phyloP scores from a whole-genome alignment of 2,113 vertebrate genomes.

The Sorex araneus region DNA sequence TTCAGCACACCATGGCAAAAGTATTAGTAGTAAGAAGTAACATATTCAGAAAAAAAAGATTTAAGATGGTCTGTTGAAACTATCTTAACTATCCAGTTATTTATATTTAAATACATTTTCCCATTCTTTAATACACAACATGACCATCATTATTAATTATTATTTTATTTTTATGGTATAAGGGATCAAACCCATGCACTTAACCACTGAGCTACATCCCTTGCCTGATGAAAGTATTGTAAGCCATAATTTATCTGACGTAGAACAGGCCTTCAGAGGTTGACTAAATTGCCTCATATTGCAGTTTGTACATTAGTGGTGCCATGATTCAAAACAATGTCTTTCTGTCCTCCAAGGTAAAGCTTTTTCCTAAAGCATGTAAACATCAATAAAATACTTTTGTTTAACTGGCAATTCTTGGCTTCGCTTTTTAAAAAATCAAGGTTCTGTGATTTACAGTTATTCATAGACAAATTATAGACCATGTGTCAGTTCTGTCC shows the following conservation, averaged over 20 bases:
- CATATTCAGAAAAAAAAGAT: conserved; percentile 5
- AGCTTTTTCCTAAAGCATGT: not conserved
- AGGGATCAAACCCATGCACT: not conserved
- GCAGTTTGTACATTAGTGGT: not conserved
- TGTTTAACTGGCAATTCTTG: too few species aligned
- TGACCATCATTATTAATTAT: not conserved
- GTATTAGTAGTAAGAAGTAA: not conserved
- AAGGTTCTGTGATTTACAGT: too few species aligned
- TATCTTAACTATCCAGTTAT: not conserved
- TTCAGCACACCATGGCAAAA: conserved; percentile 12
- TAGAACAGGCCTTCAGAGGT: not conserved
- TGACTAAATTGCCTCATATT: conserved; percentile 21
- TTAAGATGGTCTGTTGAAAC: not conserved
- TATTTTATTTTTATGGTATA: not conserved
- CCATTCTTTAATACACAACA: conserved; percentile 16
- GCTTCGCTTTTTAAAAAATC: too few species aligned
- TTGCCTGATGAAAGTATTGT: too few species aligned
- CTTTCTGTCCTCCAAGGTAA: not conserved
- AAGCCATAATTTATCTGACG: too few species aligned
- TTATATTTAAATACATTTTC: not conserved
- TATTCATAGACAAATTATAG: too few species aligned
- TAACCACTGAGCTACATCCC: too few species aligned
- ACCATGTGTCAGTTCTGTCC: not conserved
- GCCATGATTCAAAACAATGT: not conserved
- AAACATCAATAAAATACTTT: conserved; percentile 51